A percentile compares a stretch with the other conserved stretches of the same genome.
phyloP scores from a whole-genome alignment of 1,140 invertebrate species.

The Bombus terrestris region DNA sequence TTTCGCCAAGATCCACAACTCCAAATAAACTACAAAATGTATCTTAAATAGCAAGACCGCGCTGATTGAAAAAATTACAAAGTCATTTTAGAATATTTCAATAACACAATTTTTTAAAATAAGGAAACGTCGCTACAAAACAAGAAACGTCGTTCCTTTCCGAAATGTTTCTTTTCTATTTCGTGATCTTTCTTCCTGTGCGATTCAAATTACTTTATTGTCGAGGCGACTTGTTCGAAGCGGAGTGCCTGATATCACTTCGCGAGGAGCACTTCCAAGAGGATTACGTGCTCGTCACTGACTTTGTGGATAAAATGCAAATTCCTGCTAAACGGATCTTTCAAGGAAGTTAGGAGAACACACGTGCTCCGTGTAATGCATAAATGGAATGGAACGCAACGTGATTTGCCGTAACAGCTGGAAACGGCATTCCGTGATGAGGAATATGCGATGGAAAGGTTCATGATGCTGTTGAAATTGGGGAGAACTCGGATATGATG shows the following conservation, averaged over 20 bases:
- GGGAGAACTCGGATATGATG: neutral
- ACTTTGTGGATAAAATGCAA: slow-evolving; percentile 9
- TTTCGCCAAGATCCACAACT: no score
- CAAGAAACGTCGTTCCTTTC: no score
- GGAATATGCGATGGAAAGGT: slow-evolving; percentile 5
- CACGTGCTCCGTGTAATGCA: slow-evolving; percentile 17
- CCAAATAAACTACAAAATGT: no score
- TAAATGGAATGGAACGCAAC: neutral
- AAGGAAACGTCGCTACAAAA: neutral
- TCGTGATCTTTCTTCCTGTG: slow-evolving; percentile 44
- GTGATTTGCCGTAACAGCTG: slow-evolving; percentile 22
- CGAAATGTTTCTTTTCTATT: no score
- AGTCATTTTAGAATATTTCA: no score
- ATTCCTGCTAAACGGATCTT: slow-evolving; percentile 9
- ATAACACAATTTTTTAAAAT: neutral
- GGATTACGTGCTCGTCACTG: slow-evolving; percentile 38
- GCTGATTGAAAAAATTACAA: no score
- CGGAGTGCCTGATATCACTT: slow-evolving; percentile 77
- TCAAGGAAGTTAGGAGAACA: neutral
- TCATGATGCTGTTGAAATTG: neutral
- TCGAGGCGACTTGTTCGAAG: slow-evolving; percentile 73
- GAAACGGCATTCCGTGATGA: slow-evolving; percentile 32
- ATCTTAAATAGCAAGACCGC: no score
- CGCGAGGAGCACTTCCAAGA: slow-evolving; percentile 32
- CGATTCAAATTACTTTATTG: slow-evolving; percentile 62